Evolutionary conservation across 2,888 invertebrate genomes (phyloP).

Genomic region (Elgonia sp.): DNA sequence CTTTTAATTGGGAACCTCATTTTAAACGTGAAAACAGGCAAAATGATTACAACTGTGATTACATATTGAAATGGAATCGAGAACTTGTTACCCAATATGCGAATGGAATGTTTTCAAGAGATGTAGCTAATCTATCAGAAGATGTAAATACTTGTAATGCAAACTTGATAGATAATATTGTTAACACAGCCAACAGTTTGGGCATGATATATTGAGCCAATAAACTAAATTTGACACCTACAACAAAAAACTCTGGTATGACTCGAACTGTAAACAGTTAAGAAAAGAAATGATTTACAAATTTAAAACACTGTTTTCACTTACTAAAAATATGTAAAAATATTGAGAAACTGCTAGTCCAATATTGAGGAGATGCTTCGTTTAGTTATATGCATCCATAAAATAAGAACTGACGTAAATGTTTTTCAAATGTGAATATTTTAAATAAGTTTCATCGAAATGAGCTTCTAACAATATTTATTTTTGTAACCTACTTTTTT

Average conservation of each 20-base stretch:
- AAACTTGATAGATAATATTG: background rate
- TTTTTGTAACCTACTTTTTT: too few relatives aligned
- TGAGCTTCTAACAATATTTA: background rate
- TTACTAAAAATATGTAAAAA: too few relatives aligned
- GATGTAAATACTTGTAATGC: background rate
- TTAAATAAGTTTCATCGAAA: too few relatives aligned
- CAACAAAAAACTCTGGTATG: background rate
- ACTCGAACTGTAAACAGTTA: background rate
- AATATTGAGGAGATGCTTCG: too few relatives aligned
- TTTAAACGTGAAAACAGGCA: too few relatives aligned
- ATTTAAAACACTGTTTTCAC: too few relatives aligned
- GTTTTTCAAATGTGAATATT: too few relatives aligned
- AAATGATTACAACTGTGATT: too few relatives aligned
- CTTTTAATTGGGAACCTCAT: background rate
- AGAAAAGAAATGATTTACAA: background rate
- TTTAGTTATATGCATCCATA: too few relatives aligned
- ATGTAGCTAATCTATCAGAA: background rate
- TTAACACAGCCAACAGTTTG: background rate
- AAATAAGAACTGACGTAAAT: too few relatives aligned
- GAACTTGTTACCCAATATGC: background rate
- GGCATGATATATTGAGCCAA: background rate
- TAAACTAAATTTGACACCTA: too few relatives aligned
- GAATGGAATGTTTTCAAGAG: background rate
- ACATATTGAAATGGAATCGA: background rate
- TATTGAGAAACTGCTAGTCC: background rate